Percentiles rank a stretch among this genome's conserved stretches.
Conservation (phyloP, 92 coral and sea anemone species). For the Palythoa caribaeorum region DNA sequence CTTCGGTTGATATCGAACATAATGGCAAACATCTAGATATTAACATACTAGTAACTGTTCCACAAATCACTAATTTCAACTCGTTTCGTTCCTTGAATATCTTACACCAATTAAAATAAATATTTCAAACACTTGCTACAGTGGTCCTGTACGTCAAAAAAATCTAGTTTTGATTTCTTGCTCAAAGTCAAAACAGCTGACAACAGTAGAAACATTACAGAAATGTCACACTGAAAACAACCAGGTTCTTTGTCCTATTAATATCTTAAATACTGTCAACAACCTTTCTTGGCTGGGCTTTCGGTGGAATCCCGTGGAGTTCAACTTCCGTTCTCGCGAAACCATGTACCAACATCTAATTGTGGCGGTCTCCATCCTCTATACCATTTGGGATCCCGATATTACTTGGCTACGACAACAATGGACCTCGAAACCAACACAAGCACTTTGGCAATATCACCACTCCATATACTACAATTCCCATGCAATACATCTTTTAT, state of each 20-base stretch:
- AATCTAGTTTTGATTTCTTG: constrained; percentile 56
- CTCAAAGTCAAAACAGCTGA: constrained; percentile 6
- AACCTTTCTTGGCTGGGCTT: constrained; percentile 54
- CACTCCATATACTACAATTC: constrained; percentile 55
- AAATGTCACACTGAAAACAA: constrained; percentile 42
- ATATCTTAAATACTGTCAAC: constrained; percentile 45
- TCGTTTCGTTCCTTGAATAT: constrained; percentile 63
- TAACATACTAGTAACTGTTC: constrained; percentile 40
- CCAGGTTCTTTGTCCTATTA: constrained; percentile 42
- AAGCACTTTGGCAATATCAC: constrained; percentile 40
- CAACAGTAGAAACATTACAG: constrained; percentile 2
- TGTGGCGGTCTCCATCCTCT: constrained; percentile 54
- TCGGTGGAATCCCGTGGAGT: background rate
- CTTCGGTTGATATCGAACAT: constrained; percentile 57
- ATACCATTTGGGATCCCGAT: constrained; percentile 55
- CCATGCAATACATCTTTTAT: constrained; percentile 56
- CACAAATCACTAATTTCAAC: constrained; percentile 20
- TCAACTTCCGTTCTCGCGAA: constrained; percentile 43
- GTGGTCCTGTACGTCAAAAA: constrained; percentile 53
- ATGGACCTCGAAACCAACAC: constrained; percentile 23
- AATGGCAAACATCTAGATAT: constrained; percentile 21
- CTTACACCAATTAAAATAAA: constrained; percentile 61
- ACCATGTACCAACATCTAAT: constrained; percentile 28
- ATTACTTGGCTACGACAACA: constrained; percentile 49
- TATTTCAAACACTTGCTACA: constrained; percentile 60